Percentiles rank a stretch among this genome's conserved stretches.
These are phyloP conservation scores for Heterodera filipjevi DNA, from an alignment of 2,888 invertebrate species.

Conservation along the genomic window DNA sequence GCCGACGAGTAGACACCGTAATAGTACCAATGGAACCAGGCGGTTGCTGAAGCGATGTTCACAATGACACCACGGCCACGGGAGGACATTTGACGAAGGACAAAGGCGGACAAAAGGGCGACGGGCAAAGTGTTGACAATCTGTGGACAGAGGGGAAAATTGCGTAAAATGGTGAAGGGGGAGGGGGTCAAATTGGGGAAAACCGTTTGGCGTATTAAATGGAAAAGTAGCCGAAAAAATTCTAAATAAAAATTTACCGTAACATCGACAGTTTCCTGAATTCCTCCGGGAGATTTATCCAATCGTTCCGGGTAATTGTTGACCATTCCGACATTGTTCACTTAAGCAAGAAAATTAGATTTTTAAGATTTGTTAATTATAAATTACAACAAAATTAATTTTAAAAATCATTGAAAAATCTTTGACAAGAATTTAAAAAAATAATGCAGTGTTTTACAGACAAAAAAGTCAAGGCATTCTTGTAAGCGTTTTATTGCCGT, in stretches of 20 bases:
- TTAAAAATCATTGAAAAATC: no score
- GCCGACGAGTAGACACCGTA: conserved; percentile 81
- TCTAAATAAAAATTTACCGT: background rate
- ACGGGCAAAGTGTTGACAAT: conserved; percentile 23
- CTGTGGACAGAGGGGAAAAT: background rate
- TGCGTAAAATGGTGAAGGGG: background rate
- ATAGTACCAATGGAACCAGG: conserved; percentile 74
- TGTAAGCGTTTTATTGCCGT: no score
- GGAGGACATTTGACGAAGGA: conserved; percentile 67
- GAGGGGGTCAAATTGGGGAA: background rate
- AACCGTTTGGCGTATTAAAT: no score
- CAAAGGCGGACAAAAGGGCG: conserved; percentile 17
- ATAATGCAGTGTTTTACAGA: no score
- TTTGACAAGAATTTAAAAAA: no score
- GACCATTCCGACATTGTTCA: conserved; percentile 30
- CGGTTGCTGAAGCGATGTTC: conserved; percentile 84
- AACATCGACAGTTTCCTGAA: background rate
- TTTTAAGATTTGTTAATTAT: no score
- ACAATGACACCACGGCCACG: conserved; percentile 77
- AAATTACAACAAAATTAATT: no score
- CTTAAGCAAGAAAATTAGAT: no score
- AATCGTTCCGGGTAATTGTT: conserved; percentile 29
- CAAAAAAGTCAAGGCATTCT: no score
- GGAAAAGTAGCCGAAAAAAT: no score
- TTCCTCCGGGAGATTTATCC: conserved; percentile 17